Evolutionary conservation across 2,113 vertebrate genomes (phyloP), one percentile per base, ranked within the genome.

Genomic region (Apeltes quadracus): DNA sequence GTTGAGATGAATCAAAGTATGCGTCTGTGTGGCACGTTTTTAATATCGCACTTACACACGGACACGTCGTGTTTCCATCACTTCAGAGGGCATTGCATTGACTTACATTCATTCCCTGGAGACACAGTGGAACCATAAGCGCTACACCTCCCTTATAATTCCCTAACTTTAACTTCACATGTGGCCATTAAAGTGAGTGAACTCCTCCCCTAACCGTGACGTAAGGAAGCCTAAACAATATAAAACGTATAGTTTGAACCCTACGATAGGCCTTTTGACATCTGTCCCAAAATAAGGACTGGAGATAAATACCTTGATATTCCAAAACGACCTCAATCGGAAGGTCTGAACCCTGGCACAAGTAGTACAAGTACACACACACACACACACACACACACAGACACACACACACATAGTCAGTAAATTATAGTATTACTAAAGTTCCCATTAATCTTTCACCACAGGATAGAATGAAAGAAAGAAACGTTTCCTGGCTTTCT

Each of bases 401-500:
- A 57, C 15, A 71, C 7, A 11, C 9, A 61, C n/a, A 54, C 22
- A 8, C 59, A 25, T 11, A 27, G 7, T 41, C 59, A 41, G 3
- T 63, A 65, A 50, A 29, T 65, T 7, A 68, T 25, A 64, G 57
- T 58, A 56, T 65, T 63, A 43, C 36, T 25, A 61, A 23, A 69
- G n/a, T 59, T 71, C 58, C 69, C 46, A 82, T 87, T 59, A 81
- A 82, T 86, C 71, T 74, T 78, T 57, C 81, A 83, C 62, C 65
- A 76, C 77, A 81, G 79, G 86, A 86, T 71, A 50, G 62, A 69
- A 74, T 50, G 56, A 82, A 79, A 88, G 79, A 87, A 85, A 78
- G 77, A 84, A 70, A 59, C 15, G 29, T 78, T 89, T 92, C 87
- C 85, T 88, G 87, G 44, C 82, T 87, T 90, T 92, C 85, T 88